These are phyloP conservation scores for Parazoanthus darwini DNA, from an alignment of 92 coral and sea anemone species.

Conservation along the genomic window DNA sequence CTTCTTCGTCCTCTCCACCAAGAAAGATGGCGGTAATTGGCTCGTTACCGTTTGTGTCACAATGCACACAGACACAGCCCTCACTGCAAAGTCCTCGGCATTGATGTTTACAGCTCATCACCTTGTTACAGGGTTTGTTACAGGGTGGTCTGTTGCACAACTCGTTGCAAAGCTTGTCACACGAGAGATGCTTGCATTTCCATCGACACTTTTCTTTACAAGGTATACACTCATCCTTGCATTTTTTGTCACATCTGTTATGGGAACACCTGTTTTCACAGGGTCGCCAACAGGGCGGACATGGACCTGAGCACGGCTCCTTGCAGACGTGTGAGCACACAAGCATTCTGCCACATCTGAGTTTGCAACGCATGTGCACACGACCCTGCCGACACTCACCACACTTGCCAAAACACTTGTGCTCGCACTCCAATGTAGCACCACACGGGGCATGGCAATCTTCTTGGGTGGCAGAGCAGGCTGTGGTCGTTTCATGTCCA, in stretches of 20 bases:
- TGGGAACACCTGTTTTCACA: slow-evolving; percentile 72
- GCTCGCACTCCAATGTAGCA: slow-evolving; percentile 70
- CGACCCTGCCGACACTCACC: slow-evolving; percentile 91
- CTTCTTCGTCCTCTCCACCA: slow-evolving; percentile 76
- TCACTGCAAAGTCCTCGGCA: slow-evolving; percentile 82
- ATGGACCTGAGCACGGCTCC: slow-evolving; percentile 57
- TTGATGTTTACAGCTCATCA: slow-evolving; percentile 50
- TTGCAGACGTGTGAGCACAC: slow-evolving; percentile 82
- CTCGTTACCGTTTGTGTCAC: slow-evolving; percentile 48
- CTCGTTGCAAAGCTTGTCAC: slow-evolving; percentile 70
- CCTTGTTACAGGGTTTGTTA: slow-evolving; percentile 61
- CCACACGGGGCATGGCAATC: slow-evolving; percentile 72
- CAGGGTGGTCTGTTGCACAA: slow-evolving; percentile 83
- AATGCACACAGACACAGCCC: slow-evolving; percentile 71
- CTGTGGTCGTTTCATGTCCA: slow-evolving; percentile 75
- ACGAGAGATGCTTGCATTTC: slow-evolving; percentile 73
- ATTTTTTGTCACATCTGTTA: slow-evolving; percentile 56
- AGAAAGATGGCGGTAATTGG: slow-evolving; percentile 61
- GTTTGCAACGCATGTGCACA: slow-evolving; percentile 69
- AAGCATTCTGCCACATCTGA: slow-evolving; percentile 60
- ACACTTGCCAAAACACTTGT: slow-evolving; percentile 76
- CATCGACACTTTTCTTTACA: slow-evolving; percentile 75
- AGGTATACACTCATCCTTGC: slow-evolving; percentile 70
- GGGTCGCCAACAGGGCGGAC: slow-evolving; percentile 72
- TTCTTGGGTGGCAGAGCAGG: slow-evolving; percentile 78